phyloP scores from a whole-genome alignment of 2,797 vertebrate species.

The Gambusia yucatana region DNA sequence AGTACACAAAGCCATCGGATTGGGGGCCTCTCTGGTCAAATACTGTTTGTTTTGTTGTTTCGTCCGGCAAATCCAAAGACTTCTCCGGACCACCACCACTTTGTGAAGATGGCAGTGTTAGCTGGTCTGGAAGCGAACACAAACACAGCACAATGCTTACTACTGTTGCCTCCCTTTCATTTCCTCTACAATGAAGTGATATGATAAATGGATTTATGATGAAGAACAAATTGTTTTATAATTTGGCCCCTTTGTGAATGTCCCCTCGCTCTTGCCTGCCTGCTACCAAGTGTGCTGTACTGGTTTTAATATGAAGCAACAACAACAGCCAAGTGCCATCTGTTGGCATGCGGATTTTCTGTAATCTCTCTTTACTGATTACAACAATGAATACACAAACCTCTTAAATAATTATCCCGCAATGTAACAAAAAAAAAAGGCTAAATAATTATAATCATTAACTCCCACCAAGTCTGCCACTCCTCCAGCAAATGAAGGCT shows the following conservation, averaged over 20 bases:
- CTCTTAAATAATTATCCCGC: conserved; percentile 89
- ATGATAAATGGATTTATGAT: conserved; percentile 66
- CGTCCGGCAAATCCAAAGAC: not conserved
- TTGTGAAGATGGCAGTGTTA: conserved; percentile 19
- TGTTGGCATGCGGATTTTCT: conserved; percentile 86
- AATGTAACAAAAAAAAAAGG: conserved; percentile 80
- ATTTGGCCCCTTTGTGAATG: conserved; percentile 68
- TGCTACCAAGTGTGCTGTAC: conserved; percentile 52
- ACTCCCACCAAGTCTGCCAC: conserved; percentile 86
- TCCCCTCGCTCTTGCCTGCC: conserved; percentile 54
- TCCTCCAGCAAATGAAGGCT: conserved; percentile 83
- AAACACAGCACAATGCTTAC: conserved; percentile 29
- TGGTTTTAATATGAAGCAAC: conserved; percentile 77
- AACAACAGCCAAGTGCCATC: conserved; percentile 81
- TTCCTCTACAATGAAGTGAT: conserved; percentile 50
- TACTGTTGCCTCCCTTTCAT: conserved; percentile 44
- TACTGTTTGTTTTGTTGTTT: conserved; percentile 34
- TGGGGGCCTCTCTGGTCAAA: conserved; percentile 43
- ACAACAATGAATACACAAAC: conserved; percentile 85
- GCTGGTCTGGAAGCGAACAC: conserved; percentile 22
- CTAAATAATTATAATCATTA: conserved; percentile 89
- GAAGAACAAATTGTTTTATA: conserved; percentile 73
- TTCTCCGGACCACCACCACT: conserved; percentile 7
- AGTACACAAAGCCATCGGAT: conserved; percentile 65
- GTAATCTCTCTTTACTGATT: conserved; percentile 89